Evolutionary conservation across 2,888 invertebrate genomes (phyloP).

Genomic region (Cheilosia variabilis): DNA sequence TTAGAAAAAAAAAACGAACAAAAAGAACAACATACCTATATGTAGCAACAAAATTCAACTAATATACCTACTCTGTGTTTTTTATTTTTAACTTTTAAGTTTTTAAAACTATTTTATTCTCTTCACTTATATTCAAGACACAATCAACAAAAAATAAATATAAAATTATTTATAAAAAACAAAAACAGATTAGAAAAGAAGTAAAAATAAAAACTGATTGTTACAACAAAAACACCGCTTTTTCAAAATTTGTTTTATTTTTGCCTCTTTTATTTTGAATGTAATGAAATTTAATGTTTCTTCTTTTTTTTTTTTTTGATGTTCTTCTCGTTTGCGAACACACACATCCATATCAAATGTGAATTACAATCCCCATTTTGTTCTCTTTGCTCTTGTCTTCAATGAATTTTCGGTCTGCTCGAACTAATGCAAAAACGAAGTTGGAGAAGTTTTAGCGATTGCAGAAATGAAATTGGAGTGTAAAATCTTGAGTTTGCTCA

Average conservation of each 20-base stretch:
- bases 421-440: too few relatives aligned
- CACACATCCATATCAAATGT: background rate
- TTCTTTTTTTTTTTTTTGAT: background rate
- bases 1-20: background rate
- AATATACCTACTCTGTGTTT: slow-evolving; percentile 66
- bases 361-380: too few relatives aligned
- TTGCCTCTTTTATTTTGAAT: slow-evolving; percentile 7
- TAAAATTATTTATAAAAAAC: slow-evolving; percentile 58
- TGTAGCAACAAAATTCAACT: background rate
- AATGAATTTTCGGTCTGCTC: too few relatives aligned
- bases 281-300: background rate
- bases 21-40: background rate
- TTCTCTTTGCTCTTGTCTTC: too few relatives aligned
- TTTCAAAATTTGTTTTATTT: slow-evolving; percentile 71
- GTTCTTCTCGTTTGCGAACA: slow-evolving; percentile 32
- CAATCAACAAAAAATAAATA: slow-evolving; percentile 24
- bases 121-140: slow-evolving; percentile 67
- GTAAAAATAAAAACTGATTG: slow-evolving; percentile 67
- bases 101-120: slow-evolving; percentile 63
- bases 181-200: slow-evolving; percentile 27
- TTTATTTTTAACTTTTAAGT: slow-evolving; percentile 59
- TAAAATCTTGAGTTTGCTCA: too few relatives aligned
- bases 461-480: too few relatives aligned
- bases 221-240: slow-evolving; percentile 69
- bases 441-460: too few relatives aligned